Percentiles rank a stretch among this genome's conserved stretches.
These are phyloP conservation scores for Elgaria multicarinata DNA, from an alignment of 2,113 vertebrate genomes.

Conservation along the genomic window DNA sequence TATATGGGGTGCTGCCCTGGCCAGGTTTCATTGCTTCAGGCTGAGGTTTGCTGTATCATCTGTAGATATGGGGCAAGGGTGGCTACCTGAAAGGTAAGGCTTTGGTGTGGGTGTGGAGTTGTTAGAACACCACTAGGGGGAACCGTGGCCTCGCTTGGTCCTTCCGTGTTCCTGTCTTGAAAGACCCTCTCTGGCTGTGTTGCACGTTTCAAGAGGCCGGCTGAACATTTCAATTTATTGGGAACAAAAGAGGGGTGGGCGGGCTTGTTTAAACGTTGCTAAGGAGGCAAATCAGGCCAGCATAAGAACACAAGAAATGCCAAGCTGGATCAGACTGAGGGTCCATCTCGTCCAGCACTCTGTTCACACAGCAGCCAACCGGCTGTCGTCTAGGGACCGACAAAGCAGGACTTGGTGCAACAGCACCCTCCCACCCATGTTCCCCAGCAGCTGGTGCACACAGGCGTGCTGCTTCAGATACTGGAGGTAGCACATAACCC, in stretches of 20 bases:
- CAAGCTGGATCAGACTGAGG: too few relatives aligned
- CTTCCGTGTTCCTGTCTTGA: accelerated
- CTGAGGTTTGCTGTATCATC: neutral
- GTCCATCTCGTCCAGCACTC: too few relatives aligned
- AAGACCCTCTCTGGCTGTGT: neutral
- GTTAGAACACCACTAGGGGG: neutral
- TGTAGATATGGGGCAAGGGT: neutral
- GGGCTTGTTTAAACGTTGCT: neutral
- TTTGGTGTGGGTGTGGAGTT: neutral
- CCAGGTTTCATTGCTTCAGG: neutral
- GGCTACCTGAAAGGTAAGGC: neutral
- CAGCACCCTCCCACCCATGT: too few relatives aligned
- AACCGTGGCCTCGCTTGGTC: neutral
- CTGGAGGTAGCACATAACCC: too few relatives aligned
- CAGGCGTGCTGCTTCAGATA: too few relatives aligned
- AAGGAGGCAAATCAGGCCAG: neutral
- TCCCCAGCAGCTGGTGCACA: too few relatives aligned
- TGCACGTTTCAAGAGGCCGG: neutral
- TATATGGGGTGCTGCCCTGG: neutral
- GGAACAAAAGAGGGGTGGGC: too few relatives aligned
- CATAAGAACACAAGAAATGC: too few relatives aligned
- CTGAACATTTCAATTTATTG: neutral
- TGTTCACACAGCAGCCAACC: too few relatives aligned
- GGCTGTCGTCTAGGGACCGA: too few relatives aligned
- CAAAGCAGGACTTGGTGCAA: too few relatives aligned